Conservation (phyloP, 2,888 invertebrate genomes). For the Liodrosophila aerea region DNA sequence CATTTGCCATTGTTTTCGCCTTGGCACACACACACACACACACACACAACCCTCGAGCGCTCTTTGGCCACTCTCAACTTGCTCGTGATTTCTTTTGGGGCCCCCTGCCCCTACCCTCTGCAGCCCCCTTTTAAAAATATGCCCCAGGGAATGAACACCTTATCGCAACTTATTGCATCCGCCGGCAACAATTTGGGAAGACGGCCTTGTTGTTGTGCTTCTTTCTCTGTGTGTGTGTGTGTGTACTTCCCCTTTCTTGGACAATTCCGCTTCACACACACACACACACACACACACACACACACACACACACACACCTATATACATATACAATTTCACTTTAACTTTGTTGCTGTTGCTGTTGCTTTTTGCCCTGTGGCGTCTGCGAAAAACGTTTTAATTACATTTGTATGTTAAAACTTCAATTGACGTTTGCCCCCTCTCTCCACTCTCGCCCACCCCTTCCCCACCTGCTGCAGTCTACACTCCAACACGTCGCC, state of each 20-base stretch:
- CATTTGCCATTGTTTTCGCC: conserved; percentile 71
- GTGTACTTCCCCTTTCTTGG: conserved; percentile 62
- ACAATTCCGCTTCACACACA: conserved; percentile 54
- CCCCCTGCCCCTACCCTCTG: background rate
- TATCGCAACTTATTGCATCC: conserved; percentile 78
- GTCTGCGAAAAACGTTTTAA: conserved; percentile 77
- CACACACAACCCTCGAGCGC: conserved; percentile 42
- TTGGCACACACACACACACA: conserved; percentile 38
- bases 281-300: conserved; percentile 28
- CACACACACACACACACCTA: conserved; percentile 34
- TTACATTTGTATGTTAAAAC: conserved; percentile 78
- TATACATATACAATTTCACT: conserved; percentile 39
- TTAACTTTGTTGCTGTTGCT: conserved; percentile 50
- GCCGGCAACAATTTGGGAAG: conserved; percentile 75
- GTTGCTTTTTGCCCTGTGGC: conserved; percentile 57
- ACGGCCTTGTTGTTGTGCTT: conserved; percentile 56
- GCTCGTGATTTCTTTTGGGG: conserved; percentile 34
- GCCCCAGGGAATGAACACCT: conserved; percentile 75
- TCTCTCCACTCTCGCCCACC: conserved; percentile 14
- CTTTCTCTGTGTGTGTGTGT: conserved; percentile 20
- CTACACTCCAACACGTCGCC: conserved; percentile 10
- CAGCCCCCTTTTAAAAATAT: conserved; percentile 36
- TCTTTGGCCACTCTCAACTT: background rate
- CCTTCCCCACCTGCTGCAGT: background rate
- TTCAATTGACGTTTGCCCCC: conserved; percentile 66